Conservation (phyloP, 92 coral and sea anemone species). For the Bergia puertoricense region DNA sequence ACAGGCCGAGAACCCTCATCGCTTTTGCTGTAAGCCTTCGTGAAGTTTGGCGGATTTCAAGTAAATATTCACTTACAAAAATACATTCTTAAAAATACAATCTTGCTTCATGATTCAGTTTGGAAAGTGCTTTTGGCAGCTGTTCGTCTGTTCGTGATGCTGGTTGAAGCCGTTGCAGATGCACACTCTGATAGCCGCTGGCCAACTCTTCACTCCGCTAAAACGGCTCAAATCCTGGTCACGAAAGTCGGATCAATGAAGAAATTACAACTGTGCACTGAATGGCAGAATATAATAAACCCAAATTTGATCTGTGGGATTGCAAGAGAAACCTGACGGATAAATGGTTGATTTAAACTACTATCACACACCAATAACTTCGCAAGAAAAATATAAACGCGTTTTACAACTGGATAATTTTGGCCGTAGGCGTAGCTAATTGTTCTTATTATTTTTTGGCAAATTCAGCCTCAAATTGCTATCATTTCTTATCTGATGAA, state of each 20-base stretch:
- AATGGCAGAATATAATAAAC: no score
- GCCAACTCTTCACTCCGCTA: neutral
- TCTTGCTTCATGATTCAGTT: neutral
- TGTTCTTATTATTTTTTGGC: no score
- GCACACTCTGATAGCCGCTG: neutral
- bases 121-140: neutral
- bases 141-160: neutral
- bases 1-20: neutral
- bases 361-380: no score
- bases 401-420: no score
- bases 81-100: neutral
- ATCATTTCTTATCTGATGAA: no score
- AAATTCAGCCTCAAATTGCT: no score
- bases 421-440: no score
- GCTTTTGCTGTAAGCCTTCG: neutral
- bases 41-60: neutral
- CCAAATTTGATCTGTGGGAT: neutral
- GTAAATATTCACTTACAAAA: neutral
- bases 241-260: neutral
- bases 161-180: neutral
- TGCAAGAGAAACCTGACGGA: no score
- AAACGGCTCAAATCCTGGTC: neutral
- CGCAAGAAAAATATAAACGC: no score
- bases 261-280: neutral
- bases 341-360: no score